Base-by-base conservation (phyloP, 2,888 invertebrate species). In the Agapostemon virescens region DNA sequence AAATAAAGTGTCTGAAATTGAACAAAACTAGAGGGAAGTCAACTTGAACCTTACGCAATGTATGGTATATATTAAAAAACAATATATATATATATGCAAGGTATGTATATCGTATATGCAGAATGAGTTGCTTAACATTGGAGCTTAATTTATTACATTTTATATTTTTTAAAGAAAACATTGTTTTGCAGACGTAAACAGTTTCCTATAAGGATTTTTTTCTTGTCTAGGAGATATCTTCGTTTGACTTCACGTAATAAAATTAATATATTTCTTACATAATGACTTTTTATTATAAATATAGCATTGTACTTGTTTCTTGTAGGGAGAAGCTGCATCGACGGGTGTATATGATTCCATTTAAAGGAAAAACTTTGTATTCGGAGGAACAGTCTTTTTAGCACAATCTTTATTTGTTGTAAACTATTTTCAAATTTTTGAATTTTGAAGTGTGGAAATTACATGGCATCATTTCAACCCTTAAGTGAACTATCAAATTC, bases 1-100 rank as follows among this genome's bases (percentile, higher is more conserved):
- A 81, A 80, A 79, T 73, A 81, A 79, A 83, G 76, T 87, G 77
- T 85, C 78, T 85, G 73, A 81, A 81, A 77, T 74, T 70, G 38
- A 69, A 64, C 49, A 72, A 63, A 63, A 36, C 20, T 61, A 63
- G 33, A 36, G 66, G 66, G 49, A 69, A 81, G 38, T 72, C 83
- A 78, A 72, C 64, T 72, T 64, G 30, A 55, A 74, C 74, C 79
- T 75, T 83, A 69, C 33, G 64, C 77, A 77, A 69, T 75, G 76
- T 83, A 76, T 71, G 70, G 69, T 69, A 30, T 7, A 61, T 55
- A 40, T 49, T 26, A n/a, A 15, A 64, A 33, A 20, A 26, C n/a
- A n/a, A n/a, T n/a, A n/a, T n/a, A n/a, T 33, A 36, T 23, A 40
- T 55, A 68, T 63, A 52, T n/a, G 17, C 15, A 76, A 55, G 42